Evolutionary conservation across 2,888 invertebrate species (phyloP).

Genomic region (Macrosiphum euphorbiae): DNA sequence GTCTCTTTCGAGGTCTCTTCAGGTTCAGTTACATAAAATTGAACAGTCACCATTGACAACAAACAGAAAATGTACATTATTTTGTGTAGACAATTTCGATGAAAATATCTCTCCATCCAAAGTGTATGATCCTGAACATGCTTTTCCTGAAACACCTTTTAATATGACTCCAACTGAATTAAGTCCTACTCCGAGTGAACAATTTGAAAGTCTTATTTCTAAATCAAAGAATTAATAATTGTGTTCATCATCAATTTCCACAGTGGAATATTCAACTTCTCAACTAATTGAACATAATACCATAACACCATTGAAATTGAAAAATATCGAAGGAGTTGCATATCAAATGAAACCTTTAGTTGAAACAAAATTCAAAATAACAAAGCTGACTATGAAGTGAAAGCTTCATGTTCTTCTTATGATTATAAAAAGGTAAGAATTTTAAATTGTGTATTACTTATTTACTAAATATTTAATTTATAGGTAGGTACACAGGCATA

Average conservation of each 20-base stretch:
- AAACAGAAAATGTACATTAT: slow-evolving; percentile 54
- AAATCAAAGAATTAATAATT: slow-evolving; percentile 39
- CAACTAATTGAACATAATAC: slow-evolving; percentile 41
- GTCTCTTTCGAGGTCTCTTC: too few species aligned
- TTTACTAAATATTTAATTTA: background rate
- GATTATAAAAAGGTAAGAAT: slow-evolving; percentile 45
- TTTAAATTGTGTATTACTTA: background rate
- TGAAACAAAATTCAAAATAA: too few species aligned
- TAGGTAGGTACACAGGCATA: too few species aligned
- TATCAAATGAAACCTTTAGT: too few species aligned
- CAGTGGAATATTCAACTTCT: slow-evolving; percentile 35
- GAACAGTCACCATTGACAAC: slow-evolving; percentile 67
- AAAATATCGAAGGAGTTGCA: background rate
- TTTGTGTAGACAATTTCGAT: slow-evolving; percentile 53
- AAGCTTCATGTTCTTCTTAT: slow-evolving; percentile 50
- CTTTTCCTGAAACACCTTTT: slow-evolving; percentile 36
- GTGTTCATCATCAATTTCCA: slow-evolving; percentile 34
- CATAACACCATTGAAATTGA: slow-evolving; percentile 36
- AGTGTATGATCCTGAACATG: background rate
- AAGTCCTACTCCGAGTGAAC: slow-evolving; percentile 56
- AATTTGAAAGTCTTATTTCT: slow-evolving; percentile 55
- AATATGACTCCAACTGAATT: slow-evolving; percentile 40
- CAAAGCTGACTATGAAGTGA: too few species aligned
- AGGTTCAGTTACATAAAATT: slow-evolving; percentile 65
- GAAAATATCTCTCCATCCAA: slow-evolving; percentile 34